Percentiles rank a stretch among this genome's conserved stretches.
These are phyloP conservation scores for Emys orbicularis DNA, from an alignment of 2,797 vertebrate genomes.

Conservation along the genomic window DNA sequence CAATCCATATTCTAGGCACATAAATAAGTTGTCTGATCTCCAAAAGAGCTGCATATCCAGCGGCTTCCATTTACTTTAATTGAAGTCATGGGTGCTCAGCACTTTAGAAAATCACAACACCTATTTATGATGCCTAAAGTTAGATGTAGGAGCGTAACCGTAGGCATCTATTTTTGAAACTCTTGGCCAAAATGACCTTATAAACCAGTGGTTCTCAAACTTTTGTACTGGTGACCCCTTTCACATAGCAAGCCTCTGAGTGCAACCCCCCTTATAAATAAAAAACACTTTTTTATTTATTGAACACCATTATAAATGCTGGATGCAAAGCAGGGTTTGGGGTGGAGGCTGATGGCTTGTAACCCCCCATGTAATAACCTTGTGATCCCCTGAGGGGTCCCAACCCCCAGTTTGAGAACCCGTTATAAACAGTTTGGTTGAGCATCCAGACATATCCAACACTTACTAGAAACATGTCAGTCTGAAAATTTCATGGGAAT, in stretches of 20 bases:
- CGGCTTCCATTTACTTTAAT: neutral
- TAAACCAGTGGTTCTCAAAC: too few relatives aligned
- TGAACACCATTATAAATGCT: too few relatives aligned
- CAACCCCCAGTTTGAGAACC: too few relatives aligned
- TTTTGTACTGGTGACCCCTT: too few relatives aligned
- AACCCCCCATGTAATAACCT: too few relatives aligned
- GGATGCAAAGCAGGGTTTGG: too few relatives aligned
- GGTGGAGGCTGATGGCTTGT: too few relatives aligned
- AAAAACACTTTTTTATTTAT: too few relatives aligned
- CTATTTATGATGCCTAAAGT: neutral
- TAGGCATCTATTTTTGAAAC: conserved; percentile 19
- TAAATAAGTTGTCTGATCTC: neutral
- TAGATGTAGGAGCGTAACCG: neutral
- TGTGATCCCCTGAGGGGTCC: too few relatives aligned
- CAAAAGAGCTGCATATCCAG: neutral
- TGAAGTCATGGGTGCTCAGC: neutral
- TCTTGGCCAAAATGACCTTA: neutral
- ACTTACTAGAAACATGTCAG: neutral
- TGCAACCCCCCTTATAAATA: too few relatives aligned
- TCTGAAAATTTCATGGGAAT: conserved; percentile 55
- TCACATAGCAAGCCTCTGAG: too few relatives aligned
- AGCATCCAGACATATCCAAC: conserved; percentile 60
- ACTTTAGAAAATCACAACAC: neutral
- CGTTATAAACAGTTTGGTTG: neutral
- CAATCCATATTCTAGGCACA: neutral